Conservation (phyloP, 2,797 vertebrate species). For the Sandelia bainsii region DNA sequence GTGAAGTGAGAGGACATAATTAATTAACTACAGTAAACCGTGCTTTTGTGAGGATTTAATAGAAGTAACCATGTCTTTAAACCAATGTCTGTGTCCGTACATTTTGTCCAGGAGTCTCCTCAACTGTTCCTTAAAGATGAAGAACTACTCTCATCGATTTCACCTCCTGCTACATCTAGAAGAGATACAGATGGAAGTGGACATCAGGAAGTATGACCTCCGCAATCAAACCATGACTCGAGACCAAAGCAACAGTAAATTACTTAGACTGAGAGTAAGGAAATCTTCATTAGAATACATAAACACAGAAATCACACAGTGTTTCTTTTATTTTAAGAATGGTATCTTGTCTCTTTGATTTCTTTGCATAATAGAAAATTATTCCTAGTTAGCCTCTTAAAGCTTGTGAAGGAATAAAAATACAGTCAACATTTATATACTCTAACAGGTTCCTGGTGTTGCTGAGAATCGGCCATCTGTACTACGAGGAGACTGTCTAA, state of each 20-base stretch:
- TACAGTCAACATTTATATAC: not conserved
- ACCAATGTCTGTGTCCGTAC: not conserved
- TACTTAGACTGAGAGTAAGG: conserved; percentile 86
- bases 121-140: conserved; percentile 77
- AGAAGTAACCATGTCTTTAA: not conserved
- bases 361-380: not conserved
- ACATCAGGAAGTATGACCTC: conserved; percentile 90
- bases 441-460: conserved; percentile 90
- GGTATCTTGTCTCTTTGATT: not conserved
- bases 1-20: conserved; percentile 67
- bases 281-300: not conserved
- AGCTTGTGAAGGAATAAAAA: not conserved
- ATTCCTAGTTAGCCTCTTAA: not conserved
- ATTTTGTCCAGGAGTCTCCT: conserved; percentile 77
- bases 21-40: not conserved
- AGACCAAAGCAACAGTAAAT: conserved; percentile 71
- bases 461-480: conserved; percentile 93
- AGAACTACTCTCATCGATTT: conserved; percentile 85
- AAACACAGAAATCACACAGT: too few relatives aligned
- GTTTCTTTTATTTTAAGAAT: not conserved
- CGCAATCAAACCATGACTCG: conserved; percentile 81
- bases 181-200: conserved; percentile 93
- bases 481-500: conserved; percentile 90
- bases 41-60: not conserved
- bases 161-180: conserved; percentile 91